phyloP scores from a whole-genome alignment of 2,888 invertebrate species.

The Volucella zonaria region DNA sequence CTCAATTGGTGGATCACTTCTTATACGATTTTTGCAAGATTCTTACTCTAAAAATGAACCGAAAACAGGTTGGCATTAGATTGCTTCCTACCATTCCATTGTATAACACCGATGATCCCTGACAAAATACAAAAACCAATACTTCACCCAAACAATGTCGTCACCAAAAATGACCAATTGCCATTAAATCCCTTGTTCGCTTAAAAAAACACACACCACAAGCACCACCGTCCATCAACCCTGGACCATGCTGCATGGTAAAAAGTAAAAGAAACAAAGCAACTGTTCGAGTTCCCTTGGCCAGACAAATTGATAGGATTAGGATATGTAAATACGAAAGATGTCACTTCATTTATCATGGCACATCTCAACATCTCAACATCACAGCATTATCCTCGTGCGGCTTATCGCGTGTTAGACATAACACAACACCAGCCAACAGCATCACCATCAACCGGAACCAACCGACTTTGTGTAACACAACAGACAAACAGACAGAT shows the following conservation, averaged over 20 bases:
- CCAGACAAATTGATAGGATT: slow-evolving; percentile 72
- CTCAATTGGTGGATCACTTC: too few species aligned
- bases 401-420: slow-evolving; percentile 67
- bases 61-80: too few species aligned
- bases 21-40: too few species aligned
- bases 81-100: background rate
- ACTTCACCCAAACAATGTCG: slow-evolving; percentile 14
- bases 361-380: slow-evolving; percentile 34
- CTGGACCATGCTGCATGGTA: slow-evolving; percentile 6
- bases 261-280: slow-evolving; percentile 48
- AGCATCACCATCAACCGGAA: background rate
- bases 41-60: too few species aligned
- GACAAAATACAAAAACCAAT: slow-evolving; percentile 32
- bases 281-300: slow-evolving; percentile 66
- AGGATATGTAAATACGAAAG: slow-evolving; percentile 68
- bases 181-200: slow-evolving; percentile 8
- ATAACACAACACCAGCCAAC: slow-evolving; percentile 17
- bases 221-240: background rate
- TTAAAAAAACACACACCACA: slow-evolving; percentile 17
- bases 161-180: slow-evolving; percentile 51
- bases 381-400: slow-evolving; percentile 38
- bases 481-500: background rate
- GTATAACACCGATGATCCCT: slow-evolving; percentile 7
- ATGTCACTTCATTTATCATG: slow-evolving; percentile 71
- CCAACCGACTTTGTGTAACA: slow-evolving; percentile 32